A percentile compares a stretch with the other conserved stretches of the same genome.
phyloP scores from a whole-genome alignment of 2,888 invertebrate genomes.

The Tenthredo notha region DNA sequence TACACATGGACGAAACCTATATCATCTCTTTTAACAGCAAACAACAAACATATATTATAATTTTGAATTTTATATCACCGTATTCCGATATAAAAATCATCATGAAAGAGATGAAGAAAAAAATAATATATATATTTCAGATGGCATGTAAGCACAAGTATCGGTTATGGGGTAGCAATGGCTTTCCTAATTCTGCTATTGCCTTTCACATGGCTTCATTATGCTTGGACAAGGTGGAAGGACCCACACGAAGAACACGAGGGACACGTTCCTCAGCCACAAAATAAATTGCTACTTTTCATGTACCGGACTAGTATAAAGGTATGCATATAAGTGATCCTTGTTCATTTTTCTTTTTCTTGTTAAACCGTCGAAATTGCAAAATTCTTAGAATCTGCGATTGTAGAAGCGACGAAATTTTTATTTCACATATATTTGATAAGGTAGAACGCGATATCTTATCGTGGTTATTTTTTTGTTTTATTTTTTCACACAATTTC shows the following conservation, averaged over 20 bases:
- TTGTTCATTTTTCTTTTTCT: too few species aligned
- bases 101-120: neutral
- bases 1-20: neutral
- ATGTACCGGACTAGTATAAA: constrained; percentile 81
- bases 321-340: constrained; percentile 59
- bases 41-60: neutral
- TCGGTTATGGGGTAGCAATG: constrained; percentile 76
- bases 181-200: constrained; percentile 82
- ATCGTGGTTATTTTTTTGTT: neutral
- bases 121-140: constrained; percentile 63
- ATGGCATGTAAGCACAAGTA: constrained; percentile 79
- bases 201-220: constrained; percentile 88
- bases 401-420: neutral
- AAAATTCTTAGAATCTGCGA: neutral
- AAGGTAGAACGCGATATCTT: neutral
- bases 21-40: neutral
- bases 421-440: constrained; percentile 44
- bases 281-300: constrained; percentile 79
- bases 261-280: constrained; percentile 81
- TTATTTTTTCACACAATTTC: neutral
- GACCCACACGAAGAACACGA: constrained; percentile 78
- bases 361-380: neutral
- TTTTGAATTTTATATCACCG: neutral
- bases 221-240: constrained; percentile 82
- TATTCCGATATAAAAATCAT: neutral